Evolutionary conservation across 2,797 vertebrate genomes (phyloP), one percentile per base, ranked within the genome.

Genomic region (Crenuchus spilurus): DNA sequence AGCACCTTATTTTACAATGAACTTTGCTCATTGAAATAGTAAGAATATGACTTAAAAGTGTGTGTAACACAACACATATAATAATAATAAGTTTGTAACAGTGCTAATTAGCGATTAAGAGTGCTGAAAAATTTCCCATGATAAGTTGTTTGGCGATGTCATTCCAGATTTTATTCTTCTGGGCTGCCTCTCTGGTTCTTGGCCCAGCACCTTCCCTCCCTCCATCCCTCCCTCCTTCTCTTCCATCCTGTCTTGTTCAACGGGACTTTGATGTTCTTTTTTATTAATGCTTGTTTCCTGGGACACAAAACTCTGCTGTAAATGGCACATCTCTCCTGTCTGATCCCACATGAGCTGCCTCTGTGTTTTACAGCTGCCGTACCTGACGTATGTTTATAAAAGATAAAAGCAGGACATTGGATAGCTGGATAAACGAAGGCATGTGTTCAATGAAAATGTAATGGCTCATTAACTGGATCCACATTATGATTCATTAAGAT

Each of bases 241-340:
- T 10, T n/a, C 0, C 3, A 13, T 30, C 26, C 51, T 54, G 24
- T 54, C 51, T 52, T 11, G 13, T 13, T 30, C 51, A 30, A 16
- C 3, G 11, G 11, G 24, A 54, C 51, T 54, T 54, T 54, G 13
- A 54, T 16, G 51, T 54, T 30, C 13, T 16, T 54, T 52, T 31
- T 58, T 57, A 58, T 58, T 58, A 33, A 58, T 58, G 30, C 54
- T 18, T 54, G 51, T 35, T 58, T 58, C n/a, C 7, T 58, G 31
- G n/a, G 28, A 57, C 52, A 57, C 14, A 2, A 22, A 26, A 52
- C 14, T 35, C 30, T 1, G 18, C 18, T 5, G 33, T 30, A 4
- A 11, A 35, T 18, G 30, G 9, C 18, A 4, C 20, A 13, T 61
- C 35, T 24, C n/a, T 22, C n/a, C 30, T 39, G 31, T 60, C 55